These are phyloP conservation scores for Alloscopus bannaensis DNA, from an alignment of 2,888 invertebrate genomes.

Conservation along the genomic window DNA sequence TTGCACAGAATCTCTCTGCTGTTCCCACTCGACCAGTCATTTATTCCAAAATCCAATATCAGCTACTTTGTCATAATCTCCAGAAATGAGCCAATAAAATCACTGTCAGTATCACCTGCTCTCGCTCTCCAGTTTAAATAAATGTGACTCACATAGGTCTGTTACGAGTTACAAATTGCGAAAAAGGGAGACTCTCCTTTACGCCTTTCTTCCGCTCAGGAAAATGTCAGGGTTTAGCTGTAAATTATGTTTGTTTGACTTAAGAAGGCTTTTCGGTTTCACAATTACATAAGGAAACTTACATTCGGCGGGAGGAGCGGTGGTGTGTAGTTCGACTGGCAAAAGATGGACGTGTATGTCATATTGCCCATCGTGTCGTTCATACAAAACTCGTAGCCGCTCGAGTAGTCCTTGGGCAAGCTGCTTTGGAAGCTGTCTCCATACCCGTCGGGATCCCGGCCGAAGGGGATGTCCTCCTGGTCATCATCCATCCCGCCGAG, in stretches of 20 bases:
- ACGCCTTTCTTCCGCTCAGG: neutral
- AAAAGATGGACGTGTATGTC: conserved; percentile 65
- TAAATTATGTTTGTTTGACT: neutral
- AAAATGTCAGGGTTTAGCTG: neutral
- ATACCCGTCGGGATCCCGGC: conserved; percentile 14
- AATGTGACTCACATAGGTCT: neutral
- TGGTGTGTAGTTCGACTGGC: conserved; percentile 61
- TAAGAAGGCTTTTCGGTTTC: neutral
- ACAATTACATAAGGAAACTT: conserved; percentile 15
- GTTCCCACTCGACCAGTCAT: neutral
- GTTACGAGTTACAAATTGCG: conserved; percentile 1
- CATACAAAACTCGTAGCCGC: conserved; percentile 62
- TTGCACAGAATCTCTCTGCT: neutral
- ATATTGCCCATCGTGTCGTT: conserved; percentile 64
- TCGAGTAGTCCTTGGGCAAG: conserved; percentile 2
- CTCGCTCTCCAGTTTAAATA: neutral
- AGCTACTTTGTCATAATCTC: conserved; percentile 46
- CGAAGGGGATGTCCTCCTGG: neutral
- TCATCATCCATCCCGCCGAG: conserved; percentile 20
- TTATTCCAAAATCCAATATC: conserved; percentile 20
- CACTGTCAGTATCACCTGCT: conserved; percentile 50
- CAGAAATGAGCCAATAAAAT: conserved; percentile 59
- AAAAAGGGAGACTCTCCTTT: neutral
- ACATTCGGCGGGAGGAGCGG: conserved; percentile 38
- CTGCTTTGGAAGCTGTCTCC: neutral